Evolutionary conservation across 2,113 vertebrate species (phyloP), one percentile per base, ranked within the genome.

Genomic region (Chelonoidis abingdonii): DNA sequence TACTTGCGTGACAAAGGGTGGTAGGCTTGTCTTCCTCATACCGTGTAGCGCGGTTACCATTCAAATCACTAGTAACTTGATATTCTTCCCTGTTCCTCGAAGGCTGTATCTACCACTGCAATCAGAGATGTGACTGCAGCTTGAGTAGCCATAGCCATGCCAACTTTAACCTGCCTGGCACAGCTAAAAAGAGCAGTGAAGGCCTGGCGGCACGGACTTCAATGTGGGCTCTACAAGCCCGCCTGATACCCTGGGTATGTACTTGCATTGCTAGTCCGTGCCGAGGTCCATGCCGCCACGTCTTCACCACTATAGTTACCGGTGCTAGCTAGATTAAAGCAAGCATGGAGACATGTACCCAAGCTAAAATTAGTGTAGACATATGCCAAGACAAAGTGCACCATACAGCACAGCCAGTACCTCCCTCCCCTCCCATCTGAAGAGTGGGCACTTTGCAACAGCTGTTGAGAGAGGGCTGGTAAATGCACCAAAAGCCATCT

Each of bases 381-480:
- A 69, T n/a, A n/a, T 14, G 31, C 14, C n/a, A 72, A 76, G 72
- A 44, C 75, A 13, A 47, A 78, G 24, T 24, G 10, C 38, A 76
- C 22, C 9, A 6, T 24, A 13, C 38, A 2, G 41, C 41, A 27
- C 25, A 44, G 41, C 24, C 41, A 76, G 24, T 25, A 44, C 24
- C 62, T 78, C 78, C 83, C 90, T 78, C 78, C 80, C 90, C 79
- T 41, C 69, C 84, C 44, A 35, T 38, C 86, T 57, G 93, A 12
- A 35, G 92, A 62, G 8, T 85, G 89, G 41, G n/a, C 86, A 49
- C 85, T 90, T 83, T 88, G 88, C 56, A 83, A 88, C 27, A 5
- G 0, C 0, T 21, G 31, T 79, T 27, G 41, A 84, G 54, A 31
- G 62, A 13, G 41, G 49, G 54, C 47, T 19, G 22, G 49, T 1